phyloP scores from a whole-genome alignment of 2,797 vertebrate species.

The Labeo calbasu region DNA sequence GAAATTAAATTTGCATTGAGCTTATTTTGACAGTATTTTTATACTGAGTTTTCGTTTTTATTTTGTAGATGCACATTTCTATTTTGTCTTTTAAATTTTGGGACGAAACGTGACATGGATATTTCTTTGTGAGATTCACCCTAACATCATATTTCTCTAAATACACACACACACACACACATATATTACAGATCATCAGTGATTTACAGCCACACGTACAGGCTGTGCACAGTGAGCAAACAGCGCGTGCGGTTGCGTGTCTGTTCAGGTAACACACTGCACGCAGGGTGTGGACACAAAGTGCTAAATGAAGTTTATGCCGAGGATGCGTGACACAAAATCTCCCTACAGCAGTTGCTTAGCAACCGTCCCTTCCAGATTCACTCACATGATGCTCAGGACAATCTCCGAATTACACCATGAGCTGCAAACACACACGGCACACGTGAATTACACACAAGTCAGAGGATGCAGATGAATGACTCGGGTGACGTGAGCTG shows the following conservation, averaged over 20 bases:
- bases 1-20: neutral
- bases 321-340: constrained; percentile 64
- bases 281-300: constrained; percentile 41
- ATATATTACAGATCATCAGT: constrained; percentile 59
- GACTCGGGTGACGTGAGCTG: constrained; percentile 12
- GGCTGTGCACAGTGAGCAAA: constrained; percentile 55
- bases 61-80: neutral
- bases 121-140: constrained; percentile 58
- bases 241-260: constrained; percentile 9
- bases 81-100: neutral
- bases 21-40: neutral
- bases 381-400: constrained; percentile 64
- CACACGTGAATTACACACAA: constrained; percentile 27
- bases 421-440: constrained; percentile 47
- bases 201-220: constrained; percentile 1
- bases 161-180: constrained; percentile 41
- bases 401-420: constrained; percentile 63
- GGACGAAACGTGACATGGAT: neutral
- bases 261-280: constrained; percentile 53
- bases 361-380: constrained; percentile 72
- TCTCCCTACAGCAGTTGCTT: constrained; percentile 76
- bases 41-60: no score
- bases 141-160: constrained; percentile 72
- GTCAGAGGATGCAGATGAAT: constrained; percentile 39
- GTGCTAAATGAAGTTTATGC: constrained; percentile 60